Evolutionary conservation across 2,888 invertebrate genomes (phyloP), one percentile per base, ranked within the genome.

Genomic region (Antheraea yamamai): DNA sequence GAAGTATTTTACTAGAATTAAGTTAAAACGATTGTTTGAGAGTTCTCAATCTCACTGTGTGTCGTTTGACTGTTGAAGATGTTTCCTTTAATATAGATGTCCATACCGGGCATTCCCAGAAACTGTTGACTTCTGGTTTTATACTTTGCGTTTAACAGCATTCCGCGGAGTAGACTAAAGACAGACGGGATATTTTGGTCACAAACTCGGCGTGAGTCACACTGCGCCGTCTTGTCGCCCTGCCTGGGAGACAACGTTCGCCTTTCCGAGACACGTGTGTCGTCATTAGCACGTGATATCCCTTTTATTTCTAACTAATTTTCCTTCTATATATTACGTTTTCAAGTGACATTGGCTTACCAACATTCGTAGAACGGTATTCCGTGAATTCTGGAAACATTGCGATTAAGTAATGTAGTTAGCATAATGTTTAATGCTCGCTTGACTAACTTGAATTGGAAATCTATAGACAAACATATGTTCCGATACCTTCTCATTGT

Each of bases 161-260:
- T 70, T 39, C 39, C 70, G 39, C n/a, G 18, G n/a, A n/a, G 70
- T 70, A 70, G 70, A 70, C 70, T 70, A 70, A 70, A 70, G 70
- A 39, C 70, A 70, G 70, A 70, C 70, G 39, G 70, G 70, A 39
- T 70, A 70, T 70, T 70, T 70, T 70, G n/a, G 39, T 35, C 18
- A 20, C 68, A 35, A 68, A 39, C 70, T n/a, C 39, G 39, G 39
- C 39, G 70, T 70, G 70, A 70, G 70, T 70, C 70, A 70, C 70
- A 20, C 47, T 47, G 47, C 64, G 64, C 26, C n/a, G 61, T 35
- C 18, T 68, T 68, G 68, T 68, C 68, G 68, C 68, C 16, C 35
- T 47, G 47, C 47, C 47, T 39, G 70, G 70, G 70, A 70, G 70
- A 70, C 70, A n/a, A 39, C 10, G 2, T n/a, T 39, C 70, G 39